phyloP scores from a whole-genome alignment of 2,797 vertebrate genomes.

The Lerista edwardsae region DNA sequence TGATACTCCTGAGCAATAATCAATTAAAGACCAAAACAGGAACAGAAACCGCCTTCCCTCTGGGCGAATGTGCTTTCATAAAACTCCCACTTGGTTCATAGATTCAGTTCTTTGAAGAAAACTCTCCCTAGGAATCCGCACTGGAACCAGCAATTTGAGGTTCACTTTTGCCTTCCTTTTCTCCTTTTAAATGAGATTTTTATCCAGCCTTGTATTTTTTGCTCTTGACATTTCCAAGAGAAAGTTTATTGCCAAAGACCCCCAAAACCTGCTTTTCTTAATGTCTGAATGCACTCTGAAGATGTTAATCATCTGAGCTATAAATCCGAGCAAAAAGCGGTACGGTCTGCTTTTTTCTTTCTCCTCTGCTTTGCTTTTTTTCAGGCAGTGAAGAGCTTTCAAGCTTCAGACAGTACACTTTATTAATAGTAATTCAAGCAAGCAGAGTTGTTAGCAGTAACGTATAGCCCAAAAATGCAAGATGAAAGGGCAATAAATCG shows the following conservation, averaged over 20 bases:
- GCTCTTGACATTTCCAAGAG: slow-evolving; percentile 48
- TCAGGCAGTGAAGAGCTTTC: slow-evolving; percentile 15
- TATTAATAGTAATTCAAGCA: slow-evolving; percentile 53
- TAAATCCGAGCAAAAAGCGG: slow-evolving; percentile 37
- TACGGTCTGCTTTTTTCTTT: background rate
- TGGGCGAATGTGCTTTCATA: too few relatives aligned
- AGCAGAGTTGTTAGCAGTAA: slow-evolving; percentile 42
- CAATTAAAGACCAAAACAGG: too few relatives aligned
- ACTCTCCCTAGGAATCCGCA: slow-evolving; percentile 46
- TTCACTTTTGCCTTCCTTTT: slow-evolving; percentile 48
- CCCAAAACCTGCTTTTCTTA: slow-evolving; percentile 17
- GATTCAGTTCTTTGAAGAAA: slow-evolving; percentile 33
- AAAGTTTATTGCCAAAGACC: slow-evolving; percentile 21
- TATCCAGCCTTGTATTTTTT: slow-evolving; percentile 51
- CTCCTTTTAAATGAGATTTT: slow-evolving; percentile 42
- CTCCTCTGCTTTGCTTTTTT: slow-evolving; percentile 38
- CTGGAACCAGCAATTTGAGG: slow-evolving; percentile 50
- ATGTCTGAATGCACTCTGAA: slow-evolving; percentile 33
- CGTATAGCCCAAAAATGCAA: slow-evolving; percentile 19
- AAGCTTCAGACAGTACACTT: slow-evolving; percentile 42
- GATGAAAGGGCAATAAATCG: slow-evolving; percentile 38
- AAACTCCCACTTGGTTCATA: too few relatives aligned
- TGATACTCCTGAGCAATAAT: too few relatives aligned
- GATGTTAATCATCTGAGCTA: slow-evolving; percentile 23
- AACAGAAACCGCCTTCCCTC: too few relatives aligned